A percentile compares a stretch with the other conserved stretches of the same genome.
These are phyloP conservation scores for Ceyx margarethae DNA, from an alignment of 2,113 vertebrate species.

Conservation along the genomic window DNA sequence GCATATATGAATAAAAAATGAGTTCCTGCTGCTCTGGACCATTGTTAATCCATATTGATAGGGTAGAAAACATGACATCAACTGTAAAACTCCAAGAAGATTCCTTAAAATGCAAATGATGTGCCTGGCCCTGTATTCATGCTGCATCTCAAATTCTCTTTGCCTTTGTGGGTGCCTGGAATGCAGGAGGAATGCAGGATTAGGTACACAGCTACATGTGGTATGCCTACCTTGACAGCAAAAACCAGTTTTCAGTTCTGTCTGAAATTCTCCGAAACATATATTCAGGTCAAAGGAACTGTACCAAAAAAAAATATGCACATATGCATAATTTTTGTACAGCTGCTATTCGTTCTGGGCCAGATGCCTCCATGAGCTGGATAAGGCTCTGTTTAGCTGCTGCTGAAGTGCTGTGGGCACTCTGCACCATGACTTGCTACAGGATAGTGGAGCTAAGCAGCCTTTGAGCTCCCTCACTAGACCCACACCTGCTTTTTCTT, in stretches of 20 bases:
- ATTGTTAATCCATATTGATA: constrained; percentile 69
- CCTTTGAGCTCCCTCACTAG: neutral
- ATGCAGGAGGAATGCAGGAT: constrained; percentile 61
- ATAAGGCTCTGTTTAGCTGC: neutral
- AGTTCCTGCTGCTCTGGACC: constrained; percentile 70
- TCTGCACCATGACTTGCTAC: neutral
- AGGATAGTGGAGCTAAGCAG: neutral
- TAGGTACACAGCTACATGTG: neutral
- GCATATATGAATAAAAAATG: constrained; percentile 72
- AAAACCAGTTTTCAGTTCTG: neutral
- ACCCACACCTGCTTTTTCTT: neutral
- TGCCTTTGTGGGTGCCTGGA: constrained; percentile 60
- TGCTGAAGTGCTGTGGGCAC: neutral
- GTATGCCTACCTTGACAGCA: neutral
- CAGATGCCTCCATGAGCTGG: neutral
- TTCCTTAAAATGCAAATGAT: constrained; percentile 65
- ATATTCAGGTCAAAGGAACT: constrained; percentile 25
- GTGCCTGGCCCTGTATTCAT: constrained; percentile 43
- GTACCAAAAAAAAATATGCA: neutral
- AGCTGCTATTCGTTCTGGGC: constrained; percentile 3
- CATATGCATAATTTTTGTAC: neutral
- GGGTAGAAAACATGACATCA: constrained; percentile 63
- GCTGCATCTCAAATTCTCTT: constrained; percentile 55
- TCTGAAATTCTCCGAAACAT: neutral
- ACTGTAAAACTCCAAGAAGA: constrained; percentile 52